These are phyloP conservation scores for Zootermopsis nevadensis DNA, from an alignment of 2,888 invertebrate species.

Conservation along the genomic window DNA sequence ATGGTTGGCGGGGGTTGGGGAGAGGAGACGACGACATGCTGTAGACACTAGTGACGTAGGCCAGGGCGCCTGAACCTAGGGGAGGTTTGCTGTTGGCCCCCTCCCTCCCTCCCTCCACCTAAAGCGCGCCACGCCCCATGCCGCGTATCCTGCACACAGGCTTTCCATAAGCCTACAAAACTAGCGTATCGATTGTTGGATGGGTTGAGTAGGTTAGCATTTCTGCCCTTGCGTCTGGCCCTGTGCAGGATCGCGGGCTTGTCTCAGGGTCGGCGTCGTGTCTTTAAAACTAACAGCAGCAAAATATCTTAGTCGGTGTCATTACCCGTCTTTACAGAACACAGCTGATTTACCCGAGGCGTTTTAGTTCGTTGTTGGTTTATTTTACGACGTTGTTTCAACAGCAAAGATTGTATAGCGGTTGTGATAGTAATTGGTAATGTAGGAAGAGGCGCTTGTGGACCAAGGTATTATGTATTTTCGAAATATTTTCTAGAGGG, in stretches of 20 bases:
- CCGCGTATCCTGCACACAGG: slow-evolving; percentile 18
- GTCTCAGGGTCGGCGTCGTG: too few relatives aligned
- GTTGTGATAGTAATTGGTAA: neutral
- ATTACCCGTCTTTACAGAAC: too few relatives aligned
- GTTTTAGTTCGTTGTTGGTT: neutral
- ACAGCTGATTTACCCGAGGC: too few relatives aligned
- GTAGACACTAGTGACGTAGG: slow-evolving; percentile 26
- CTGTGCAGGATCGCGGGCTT: neutral
- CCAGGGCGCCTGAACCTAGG: slow-evolving; percentile 4
- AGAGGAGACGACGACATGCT: neutral
- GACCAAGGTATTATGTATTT: too few relatives aligned
- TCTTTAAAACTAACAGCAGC: too few relatives aligned
- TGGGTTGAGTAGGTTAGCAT: slow-evolving; percentile 9
- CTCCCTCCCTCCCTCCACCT: neutral
- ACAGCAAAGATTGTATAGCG: neutral
- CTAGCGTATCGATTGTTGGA: slow-evolving; percentile 26
- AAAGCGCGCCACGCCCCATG: slow-evolving; percentile 18
- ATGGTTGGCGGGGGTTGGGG: neutral
- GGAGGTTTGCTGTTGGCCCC: neutral
- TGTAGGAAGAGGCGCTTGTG: neutral
- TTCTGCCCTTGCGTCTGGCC: neutral
- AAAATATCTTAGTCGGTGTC: too few relatives aligned
- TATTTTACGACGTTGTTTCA: neutral
- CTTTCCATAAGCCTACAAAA: slow-evolving; percentile 28
- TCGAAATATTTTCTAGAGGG: too few relatives aligned